A percentile compares a stretch with the other conserved stretches of the same genome.
Conservation (phyloP, 2,797 vertebrate species). For the Macropus fuliginosus region DNA sequence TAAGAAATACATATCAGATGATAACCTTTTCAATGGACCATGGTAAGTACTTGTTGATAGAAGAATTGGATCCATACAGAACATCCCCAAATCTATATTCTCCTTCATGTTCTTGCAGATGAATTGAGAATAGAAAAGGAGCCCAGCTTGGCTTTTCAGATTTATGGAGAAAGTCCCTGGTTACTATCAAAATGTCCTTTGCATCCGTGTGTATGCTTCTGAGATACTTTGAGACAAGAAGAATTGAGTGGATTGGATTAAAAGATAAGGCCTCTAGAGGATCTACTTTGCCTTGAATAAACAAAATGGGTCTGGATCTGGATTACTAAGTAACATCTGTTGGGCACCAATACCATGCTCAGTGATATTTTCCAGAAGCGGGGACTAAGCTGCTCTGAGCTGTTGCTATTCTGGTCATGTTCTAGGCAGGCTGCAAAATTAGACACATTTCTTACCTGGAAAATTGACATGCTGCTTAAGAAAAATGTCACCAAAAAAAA, state of each 20-base stretch:
- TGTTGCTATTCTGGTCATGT: conserved; percentile 24
- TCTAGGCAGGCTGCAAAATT: conserved; percentile 48
- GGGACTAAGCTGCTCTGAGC: neutral
- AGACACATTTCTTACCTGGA: conserved; percentile 47
- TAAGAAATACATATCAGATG: conserved; percentile 8
- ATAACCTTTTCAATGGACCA: conserved; percentile 11
- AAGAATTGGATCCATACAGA: neutral
- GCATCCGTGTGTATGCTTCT: neutral
- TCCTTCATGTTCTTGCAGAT: conserved; percentile 29
- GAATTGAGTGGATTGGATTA: neutral
- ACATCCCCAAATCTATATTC: neutral
- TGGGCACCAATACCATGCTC: accelerated
- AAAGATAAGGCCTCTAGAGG: neutral
- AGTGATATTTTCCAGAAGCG: neutral
- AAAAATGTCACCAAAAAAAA: conserved; percentile 1
- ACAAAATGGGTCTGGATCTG: neutral
- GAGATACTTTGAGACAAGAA: neutral
- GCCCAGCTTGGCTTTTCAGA: neutral
- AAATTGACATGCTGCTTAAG: conserved; percentile 43
- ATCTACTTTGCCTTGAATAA: neutral
- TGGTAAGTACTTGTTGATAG: neutral
- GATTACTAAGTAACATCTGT: neutral
- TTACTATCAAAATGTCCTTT: neutral
- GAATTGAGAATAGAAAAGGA: neutral
- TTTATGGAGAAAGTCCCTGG: neutral